phyloP scores from a whole-genome alignment of 2,888 invertebrate species.

The Phalangium opilio region DNA sequence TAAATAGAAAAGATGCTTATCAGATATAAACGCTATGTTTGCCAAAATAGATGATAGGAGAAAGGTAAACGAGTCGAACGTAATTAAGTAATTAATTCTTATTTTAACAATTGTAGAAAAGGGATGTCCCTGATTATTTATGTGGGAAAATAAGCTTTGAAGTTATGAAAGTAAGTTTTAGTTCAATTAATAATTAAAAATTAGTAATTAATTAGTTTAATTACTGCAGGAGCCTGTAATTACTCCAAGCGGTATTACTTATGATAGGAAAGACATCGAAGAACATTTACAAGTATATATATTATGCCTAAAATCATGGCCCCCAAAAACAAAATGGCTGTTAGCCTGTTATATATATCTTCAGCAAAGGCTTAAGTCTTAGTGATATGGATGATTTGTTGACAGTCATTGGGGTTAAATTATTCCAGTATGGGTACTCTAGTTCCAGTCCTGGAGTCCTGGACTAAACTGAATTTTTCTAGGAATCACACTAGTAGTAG shows the following conservation, averaged over 20 bases:
- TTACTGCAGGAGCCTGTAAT: constrained; percentile 74
- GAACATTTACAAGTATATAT: constrained; percentile 72
- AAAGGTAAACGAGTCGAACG: too few relatives aligned
- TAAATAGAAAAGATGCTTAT: constrained; percentile 38
- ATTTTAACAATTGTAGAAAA: constrained; percentile 52
- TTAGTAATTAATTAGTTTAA: too few relatives aligned
- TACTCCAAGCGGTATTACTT: constrained; percentile 97
- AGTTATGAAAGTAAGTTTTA: constrained; percentile 44
- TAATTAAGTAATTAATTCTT: too few relatives aligned
- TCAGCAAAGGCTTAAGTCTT: too few relatives aligned
- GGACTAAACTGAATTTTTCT: too few relatives aligned
- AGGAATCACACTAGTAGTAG: too few relatives aligned
- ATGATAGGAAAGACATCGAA: constrained; percentile 94
- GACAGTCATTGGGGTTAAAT: too few relatives aligned
- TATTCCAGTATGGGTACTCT: too few relatives aligned
- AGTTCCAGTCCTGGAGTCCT: too few relatives aligned
- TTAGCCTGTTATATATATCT: constrained; percentile 2
- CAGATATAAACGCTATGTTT: constrained; percentile 77
- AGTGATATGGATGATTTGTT: too few relatives aligned
- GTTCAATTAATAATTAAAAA: too few relatives aligned
- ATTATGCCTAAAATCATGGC: constrained; percentile 2
- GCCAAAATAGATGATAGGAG: constrained; percentile 81
- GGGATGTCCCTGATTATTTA: constrained; percentile 94
- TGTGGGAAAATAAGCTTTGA: constrained; percentile 99
- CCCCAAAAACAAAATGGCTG: neutral